These are phyloP conservation scores for Tholera decimalis DNA, from an alignment of 2,888 invertebrate species.

Conservation along the genomic window DNA sequence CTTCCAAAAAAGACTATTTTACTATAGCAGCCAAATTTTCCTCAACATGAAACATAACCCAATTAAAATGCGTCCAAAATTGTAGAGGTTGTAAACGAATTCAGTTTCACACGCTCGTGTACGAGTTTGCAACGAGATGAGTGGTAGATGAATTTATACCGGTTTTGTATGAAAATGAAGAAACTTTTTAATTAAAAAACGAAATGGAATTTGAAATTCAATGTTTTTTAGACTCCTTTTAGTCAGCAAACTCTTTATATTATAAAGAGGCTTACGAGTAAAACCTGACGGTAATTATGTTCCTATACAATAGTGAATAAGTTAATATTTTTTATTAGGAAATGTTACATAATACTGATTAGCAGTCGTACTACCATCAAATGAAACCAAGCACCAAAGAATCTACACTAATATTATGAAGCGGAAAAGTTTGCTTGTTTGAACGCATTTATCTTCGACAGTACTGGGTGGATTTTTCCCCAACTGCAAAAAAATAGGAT, in stretches of 20 bases:
- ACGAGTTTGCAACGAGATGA: slow-evolving; percentile 10
- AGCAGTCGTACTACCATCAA: not conserved
- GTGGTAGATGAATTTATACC: slow-evolving; percentile 15
- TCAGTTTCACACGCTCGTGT: slow-evolving; percentile 7
- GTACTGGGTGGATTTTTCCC: too few species aligned
- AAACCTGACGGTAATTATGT: not conserved
- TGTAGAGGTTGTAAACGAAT: not conserved
- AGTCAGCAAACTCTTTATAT: not conserved
- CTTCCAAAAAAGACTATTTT: too few species aligned
- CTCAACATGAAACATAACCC: not conserved
- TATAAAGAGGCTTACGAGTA: not conserved
- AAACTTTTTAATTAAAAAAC: slow-evolving; percentile 31
- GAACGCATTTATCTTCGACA: too few species aligned
- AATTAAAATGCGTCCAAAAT: not conserved
- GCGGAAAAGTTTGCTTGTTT: too few species aligned
- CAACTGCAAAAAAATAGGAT: too few species aligned
- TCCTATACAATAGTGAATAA: not conserved
- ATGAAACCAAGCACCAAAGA: too few species aligned
- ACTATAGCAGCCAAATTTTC: slow-evolving; percentile 9
- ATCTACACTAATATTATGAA: too few species aligned
- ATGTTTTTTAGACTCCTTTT: slow-evolving; percentile 24
- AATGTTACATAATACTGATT: not conserved
- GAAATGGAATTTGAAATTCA: slow-evolving; percentile 26
- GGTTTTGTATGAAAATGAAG: slow-evolving; percentile 15
- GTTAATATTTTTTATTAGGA: not conserved